Conservation (phyloP, 2,888 invertebrate species). For the Blastobasis lacticolella region DNA sequence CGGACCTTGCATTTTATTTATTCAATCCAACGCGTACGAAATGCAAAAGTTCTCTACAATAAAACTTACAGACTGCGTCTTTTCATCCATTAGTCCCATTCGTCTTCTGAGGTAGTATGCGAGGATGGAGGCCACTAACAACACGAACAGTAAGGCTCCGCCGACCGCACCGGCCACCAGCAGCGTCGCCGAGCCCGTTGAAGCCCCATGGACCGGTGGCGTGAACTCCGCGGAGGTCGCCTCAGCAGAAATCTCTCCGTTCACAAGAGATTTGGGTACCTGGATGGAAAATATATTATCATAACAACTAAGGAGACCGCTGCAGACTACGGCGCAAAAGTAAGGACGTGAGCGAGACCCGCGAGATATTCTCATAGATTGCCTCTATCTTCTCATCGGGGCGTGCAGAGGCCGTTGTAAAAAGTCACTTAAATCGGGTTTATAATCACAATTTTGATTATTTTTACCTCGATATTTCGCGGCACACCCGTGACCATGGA, state of each 20-base stretch:
- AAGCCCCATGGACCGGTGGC: constrained; percentile 28
- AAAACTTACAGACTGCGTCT: constrained; percentile 54
- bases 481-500: no score
- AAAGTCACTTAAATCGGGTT: no score
- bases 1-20: no score
- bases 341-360: no score
- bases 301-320: background rate
- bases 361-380: no score
- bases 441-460: no score
- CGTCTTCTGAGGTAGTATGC: constrained; percentile 49
- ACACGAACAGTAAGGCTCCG: constrained; percentile 36
- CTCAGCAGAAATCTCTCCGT: constrained; percentile 36
- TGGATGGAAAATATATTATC: constrained; percentile 18
- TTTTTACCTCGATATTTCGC: no score
- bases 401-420: no score
- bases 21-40: no score
- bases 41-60: background rate
- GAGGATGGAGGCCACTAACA: constrained; percentile 28
- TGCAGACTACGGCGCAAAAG: no score
- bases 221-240: constrained; percentile 34
- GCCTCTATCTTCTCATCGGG: no score
- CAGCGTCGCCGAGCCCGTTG: constrained; percentile 30
- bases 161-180: constrained; percentile 41
- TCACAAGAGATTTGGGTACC: constrained; percentile 41
- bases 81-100: constrained; percentile 51